Evolutionary conservation across 2,113 vertebrate genomes (phyloP), one percentile per base, ranked within the genome.

Genomic region (Craseonycteris thonglongyai): DNA sequence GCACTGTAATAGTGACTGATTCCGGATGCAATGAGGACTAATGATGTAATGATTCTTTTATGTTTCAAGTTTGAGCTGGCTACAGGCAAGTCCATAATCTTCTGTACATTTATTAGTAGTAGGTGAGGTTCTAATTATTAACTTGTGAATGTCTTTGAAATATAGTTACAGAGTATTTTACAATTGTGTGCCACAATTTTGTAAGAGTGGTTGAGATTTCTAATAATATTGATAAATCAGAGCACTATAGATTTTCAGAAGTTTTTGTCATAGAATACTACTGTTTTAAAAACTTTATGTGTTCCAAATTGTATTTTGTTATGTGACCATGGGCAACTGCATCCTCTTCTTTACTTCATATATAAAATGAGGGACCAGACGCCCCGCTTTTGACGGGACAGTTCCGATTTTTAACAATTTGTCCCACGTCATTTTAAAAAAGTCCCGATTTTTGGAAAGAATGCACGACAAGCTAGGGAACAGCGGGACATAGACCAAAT

Each of bases 1-100:
- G 30, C 72, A 18, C 90, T 5, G 26, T 88, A 96, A 96, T 93
- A 95, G 92, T 92, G 59, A 84, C 83, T 93, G 92, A 95, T 71
- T 93, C 79, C 89, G 65, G 45, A 6, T 74, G 18, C 56, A 84
- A 0, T n/a, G 15, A 81, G 51, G 65, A 24, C 22, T 49, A 15
- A 75, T 93, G 95, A 86, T 87, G 75, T 94, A 75, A 91, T 79
- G 58, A 40, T 65, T 82, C 45, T 88, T 93, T 91, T 92, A 66
- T 88, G 51, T 61, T 75, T 88, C 33, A 68, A 24, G 78, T 89
- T 88, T 82, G 19, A 65, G 59, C 51, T 13, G 12, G 40, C 33
- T 15, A 38, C 19, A 58, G 61, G 40, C 61, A 94, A 84, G 40
- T 58, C 22, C 49, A 26, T 54, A 78, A 4, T 75, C 28, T 88